Evolutionary conservation across 2,797 vertebrate genomes (phyloP), one percentile per base, ranked within the genome.

Genomic region (Sebastes wilsoni): DNA sequence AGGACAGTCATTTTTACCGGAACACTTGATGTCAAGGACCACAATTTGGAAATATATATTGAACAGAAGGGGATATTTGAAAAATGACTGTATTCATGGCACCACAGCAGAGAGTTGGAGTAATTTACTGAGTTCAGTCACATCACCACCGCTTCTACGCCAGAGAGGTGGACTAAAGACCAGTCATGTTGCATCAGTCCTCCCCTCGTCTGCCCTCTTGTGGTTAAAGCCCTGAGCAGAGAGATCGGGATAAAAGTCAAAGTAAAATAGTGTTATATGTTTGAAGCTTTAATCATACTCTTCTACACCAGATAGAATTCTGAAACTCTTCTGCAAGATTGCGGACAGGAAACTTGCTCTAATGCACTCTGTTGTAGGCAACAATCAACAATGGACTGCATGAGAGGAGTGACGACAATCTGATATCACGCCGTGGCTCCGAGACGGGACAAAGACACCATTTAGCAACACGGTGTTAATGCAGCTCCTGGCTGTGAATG

Each of bases 381-480:
- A 20, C 12, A 36, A 16, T 25, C 18, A 36, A 28, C 25, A 28
- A 42, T 22, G 16, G 18, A n/a, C 30, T 65, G n/a, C 68, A 42
- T 8, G 8, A 68, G 27, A 84, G 38, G 32, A 28, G 32, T 25
- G 64, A 61, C 46, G 22, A 18, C 34, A 34, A 16, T 69, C 52
- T 72, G 70, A 80, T 36, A 11, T 72, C 25, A 71, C 56, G 38
- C 7, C 28, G 11, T n/a, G 72, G 28, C 78, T 61, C 34, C 2
- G 2, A 10, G 23, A 66, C 6, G 22, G 6, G 52, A 80, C 46
- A 81, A 79, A 72, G n/a, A 30, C 59, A 68, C 56, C 59, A 61
- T 86, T 91, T 86, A 80, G 62, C 85, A 79, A 11, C 38, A 20
- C 4, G 2, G 66, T 79, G 87, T 67, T 72, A 88, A 83, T 72